A percentile compares a stretch with the other conserved stretches of the same genome.
phyloP scores from a whole-genome alignment of 2,888 invertebrate genomes.

The Himalopsyche japonica region DNA sequence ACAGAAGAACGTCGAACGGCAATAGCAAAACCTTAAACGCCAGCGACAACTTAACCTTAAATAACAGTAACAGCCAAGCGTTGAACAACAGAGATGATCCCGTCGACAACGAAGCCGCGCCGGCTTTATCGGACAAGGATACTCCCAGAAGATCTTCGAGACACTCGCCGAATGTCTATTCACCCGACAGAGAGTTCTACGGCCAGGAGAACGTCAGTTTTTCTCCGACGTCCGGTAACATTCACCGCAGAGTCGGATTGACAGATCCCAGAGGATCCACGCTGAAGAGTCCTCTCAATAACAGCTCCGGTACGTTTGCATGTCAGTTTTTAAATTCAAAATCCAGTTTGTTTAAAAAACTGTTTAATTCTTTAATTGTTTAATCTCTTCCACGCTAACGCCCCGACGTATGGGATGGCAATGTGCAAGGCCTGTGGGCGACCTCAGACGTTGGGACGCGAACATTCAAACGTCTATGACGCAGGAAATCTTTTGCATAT shows the following conservation, averaged over 20 bases:
- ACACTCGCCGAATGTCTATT: not conserved
- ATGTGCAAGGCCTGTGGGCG: too few species aligned
- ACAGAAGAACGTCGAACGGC: not conserved
- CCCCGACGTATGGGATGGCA: too few species aligned
- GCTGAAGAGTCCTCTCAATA: slow-evolving; percentile 17
- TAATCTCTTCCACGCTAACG: too few species aligned
- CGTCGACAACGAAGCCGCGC: not conserved
- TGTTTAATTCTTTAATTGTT: too few species aligned
- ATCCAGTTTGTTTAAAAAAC: too few species aligned
- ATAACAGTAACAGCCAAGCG: not conserved
- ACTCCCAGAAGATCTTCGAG: not conserved
- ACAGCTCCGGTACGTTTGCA: slow-evolving; percentile 11
- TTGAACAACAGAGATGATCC: not conserved
- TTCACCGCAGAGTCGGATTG: slow-evolving; percentile 28
- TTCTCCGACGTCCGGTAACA: slow-evolving; percentile 11
- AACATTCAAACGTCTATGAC: too few species aligned
- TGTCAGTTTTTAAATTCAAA: too few species aligned
- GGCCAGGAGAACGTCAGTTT: slow-evolving; percentile 7
- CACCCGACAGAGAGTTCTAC: not conserved
- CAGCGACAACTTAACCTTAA: not conserved
- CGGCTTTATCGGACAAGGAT: not conserved
- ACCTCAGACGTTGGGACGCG: too few species aligned
- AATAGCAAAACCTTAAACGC: not conserved
- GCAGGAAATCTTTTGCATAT: too few species aligned
- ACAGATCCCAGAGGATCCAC: slow-evolving; percentile 27